phyloP scores from a whole-genome alignment of 2,797 vertebrate genomes.

The Tenualosa ilisha region DNA sequence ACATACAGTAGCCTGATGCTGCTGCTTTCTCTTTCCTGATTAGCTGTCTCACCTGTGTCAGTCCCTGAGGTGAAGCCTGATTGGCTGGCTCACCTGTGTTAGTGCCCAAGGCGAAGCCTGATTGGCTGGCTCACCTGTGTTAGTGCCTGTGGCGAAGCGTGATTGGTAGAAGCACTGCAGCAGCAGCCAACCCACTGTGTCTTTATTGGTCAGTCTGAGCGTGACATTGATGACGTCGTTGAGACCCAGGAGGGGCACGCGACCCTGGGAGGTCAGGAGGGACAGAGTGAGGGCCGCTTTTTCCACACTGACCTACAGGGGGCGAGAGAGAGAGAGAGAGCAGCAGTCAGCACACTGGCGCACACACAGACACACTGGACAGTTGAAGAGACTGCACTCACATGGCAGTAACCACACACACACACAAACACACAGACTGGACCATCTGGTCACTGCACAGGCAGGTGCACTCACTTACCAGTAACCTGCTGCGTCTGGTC shows the following conservation, averaged over 20 bases:
- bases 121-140: slow-evolving; percentile 76
- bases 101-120: background rate
- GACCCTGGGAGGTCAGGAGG: slow-evolving; percentile 85
- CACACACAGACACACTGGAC: no score
- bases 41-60: slow-evolving; percentile 50
- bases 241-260: slow-evolving; percentile 81
- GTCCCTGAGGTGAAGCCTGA: no score
- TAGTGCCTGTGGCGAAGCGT: slow-evolving; percentile 77
- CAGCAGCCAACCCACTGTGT: slow-evolving; percentile 81
- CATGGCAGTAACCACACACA: no score
- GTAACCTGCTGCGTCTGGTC: no score
- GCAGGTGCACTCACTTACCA: no score
- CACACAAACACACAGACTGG: no score
- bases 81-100: no score
- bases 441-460: no score
- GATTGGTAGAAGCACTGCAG: slow-evolving; percentile 87
- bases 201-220: slow-evolving; percentile 64
- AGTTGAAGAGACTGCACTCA: no score
- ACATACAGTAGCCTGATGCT: no score
- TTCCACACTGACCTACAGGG: slow-evolving; percentile 80
- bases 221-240: slow-evolving; percentile 76
- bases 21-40: background rate
- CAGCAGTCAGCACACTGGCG: background rate
- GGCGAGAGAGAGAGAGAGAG: background rate
- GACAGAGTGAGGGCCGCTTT: slow-evolving; percentile 81